Conservation (phyloP, 2,888 invertebrate genomes). For the Drosophila tanythrix region DNA sequence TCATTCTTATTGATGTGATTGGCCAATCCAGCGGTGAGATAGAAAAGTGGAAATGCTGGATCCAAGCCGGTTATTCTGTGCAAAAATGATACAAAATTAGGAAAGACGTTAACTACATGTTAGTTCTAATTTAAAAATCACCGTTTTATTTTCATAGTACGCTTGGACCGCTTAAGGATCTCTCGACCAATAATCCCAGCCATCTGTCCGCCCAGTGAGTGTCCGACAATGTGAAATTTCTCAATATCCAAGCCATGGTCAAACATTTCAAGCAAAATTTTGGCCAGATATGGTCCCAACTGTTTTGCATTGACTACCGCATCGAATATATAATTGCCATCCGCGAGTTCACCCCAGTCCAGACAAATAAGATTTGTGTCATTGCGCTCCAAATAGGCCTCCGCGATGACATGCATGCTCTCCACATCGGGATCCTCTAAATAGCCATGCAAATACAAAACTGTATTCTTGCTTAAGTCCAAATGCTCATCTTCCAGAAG, state of each 20-base stretch:
- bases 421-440: slow-evolving; percentile 87
- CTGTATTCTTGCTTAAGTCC: slow-evolving; percentile 85
- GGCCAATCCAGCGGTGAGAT: slow-evolving; percentile 74
- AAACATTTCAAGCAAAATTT: slow-evolving; percentile 79
- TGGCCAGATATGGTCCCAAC: slow-evolving; percentile 80
- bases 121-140: slow-evolving; percentile 5
- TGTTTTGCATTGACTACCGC: slow-evolving; percentile 83
- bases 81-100: neutral
- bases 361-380: slow-evolving; percentile 83
- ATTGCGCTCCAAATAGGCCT: slow-evolving; percentile 81
- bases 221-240: slow-evolving; percentile 83
- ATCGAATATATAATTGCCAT: slow-evolving; percentile 84
- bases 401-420: slow-evolving; percentile 86
- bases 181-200: slow-evolving; percentile 83
- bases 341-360: slow-evolving; percentile 84
- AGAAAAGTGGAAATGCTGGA: slow-evolving; percentile 88
- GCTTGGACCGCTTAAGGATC: slow-evolving; percentile 62
- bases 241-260: slow-evolving; percentile 80
- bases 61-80: slow-evolving; percentile 87
- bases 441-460: slow-evolving; percentile 87
- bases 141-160: slow-evolving; percentile 61
- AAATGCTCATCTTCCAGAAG: slow-evolving; percentile 76
- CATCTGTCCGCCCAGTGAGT: slow-evolving; percentile 84
- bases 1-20: slow-evolving; percentile 86
- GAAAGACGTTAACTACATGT: neutral